Evolutionary conservation across 2,113 vertebrate genomes (phyloP), one percentile per base, ranked within the genome.

Genomic region (Hemiscyllium ocellatum): DNA sequence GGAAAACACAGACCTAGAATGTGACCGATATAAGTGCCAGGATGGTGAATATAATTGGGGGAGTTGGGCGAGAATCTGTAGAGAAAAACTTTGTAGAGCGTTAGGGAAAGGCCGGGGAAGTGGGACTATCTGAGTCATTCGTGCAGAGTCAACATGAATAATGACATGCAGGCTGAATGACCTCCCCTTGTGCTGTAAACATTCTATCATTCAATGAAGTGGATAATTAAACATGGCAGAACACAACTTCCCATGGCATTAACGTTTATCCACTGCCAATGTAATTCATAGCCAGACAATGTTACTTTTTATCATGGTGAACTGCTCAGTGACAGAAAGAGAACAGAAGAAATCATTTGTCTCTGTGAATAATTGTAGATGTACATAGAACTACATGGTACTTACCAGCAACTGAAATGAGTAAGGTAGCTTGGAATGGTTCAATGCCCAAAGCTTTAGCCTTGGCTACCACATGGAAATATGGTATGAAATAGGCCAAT

Each of bases 401-500:
- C 95, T 68, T 56, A 96, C 95, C 95, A 89, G 95, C 61, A 37
- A 96, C 20, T 20, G 61, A 85, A 90, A 96, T 96, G 24, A 96
- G 80, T 42, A 96, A 72, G 8, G 95, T 68, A 19, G 95, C 66
- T 70, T 70, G 56, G n/a, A 85, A 68, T 65, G 86, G 95, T 20
- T 90, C 66, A 69, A 96, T 94, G 95, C 95, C 95, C 78, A 96
- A 89, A 22, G 95, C 87, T 61, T 94, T 83, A n/a, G 95, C 95
- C 61, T 89, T 61, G 33, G 86, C 95, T 8, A 89, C 86, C 65
- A 96, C 68, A 3, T 96, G 95, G 70, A 96, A 96, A 50, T 96
- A 96, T 19, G 95, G 95, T 87, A 96, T 96, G 95, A 70, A 96
- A 65, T 96, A 96, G 61, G 95, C 95, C n/a, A 96, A 10, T 50